Evolutionary conservation across 30 jellyfish, hydroid and myxozoan genomes (phyloP).

Genomic region (Chironex yamaguchii): DNA sequence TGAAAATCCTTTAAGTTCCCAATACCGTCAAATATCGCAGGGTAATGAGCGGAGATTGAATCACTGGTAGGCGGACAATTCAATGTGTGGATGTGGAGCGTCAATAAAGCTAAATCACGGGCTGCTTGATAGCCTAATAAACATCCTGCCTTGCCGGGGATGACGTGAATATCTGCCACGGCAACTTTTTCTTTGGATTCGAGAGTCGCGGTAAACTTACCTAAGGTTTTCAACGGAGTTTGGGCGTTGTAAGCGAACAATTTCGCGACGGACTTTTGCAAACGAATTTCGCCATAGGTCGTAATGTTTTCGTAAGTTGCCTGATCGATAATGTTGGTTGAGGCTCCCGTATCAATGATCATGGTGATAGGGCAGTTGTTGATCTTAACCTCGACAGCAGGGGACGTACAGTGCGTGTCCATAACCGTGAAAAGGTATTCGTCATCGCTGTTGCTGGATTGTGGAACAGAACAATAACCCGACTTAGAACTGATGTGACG

Average conservation of each 20-base stretch:
- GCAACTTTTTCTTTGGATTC: constrained; percentile 43
- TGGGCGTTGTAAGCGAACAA: constrained; percentile 8
- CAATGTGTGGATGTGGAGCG: constrained; percentile 30
- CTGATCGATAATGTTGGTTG: constrained; percentile 22
- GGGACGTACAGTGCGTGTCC: constrained; percentile 7
- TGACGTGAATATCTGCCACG: constrained; percentile 45
- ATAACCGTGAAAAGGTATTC: constrained; percentile 25
- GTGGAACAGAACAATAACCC: constrained; percentile 31
- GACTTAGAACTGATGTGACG: too few relatives aligned
- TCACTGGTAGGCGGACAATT: constrained; percentile 54
- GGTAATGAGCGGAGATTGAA: constrained; percentile 30
- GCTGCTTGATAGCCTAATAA: constrained; percentile 26
- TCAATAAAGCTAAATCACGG: constrained; percentile 22
- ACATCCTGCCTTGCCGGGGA: constrained; percentile 41
- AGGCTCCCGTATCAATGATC: constrained; percentile 54
- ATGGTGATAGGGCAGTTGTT: background rate
- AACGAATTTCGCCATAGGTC: constrained; percentile 28
- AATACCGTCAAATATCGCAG: constrained; percentile 46
- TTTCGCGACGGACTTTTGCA: constrained; percentile 11
- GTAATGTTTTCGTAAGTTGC: constrained; percentile 13
- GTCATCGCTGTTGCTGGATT: constrained; percentile 34
- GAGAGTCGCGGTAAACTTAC: constrained; percentile 39
- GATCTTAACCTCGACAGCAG: constrained; percentile 24
- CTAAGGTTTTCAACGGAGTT: constrained; percentile 48
- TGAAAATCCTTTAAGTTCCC: constrained; percentile 36